Base-by-base conservation (phyloP, 2,113 vertebrate species). In the Lates calcarifer region DNA sequence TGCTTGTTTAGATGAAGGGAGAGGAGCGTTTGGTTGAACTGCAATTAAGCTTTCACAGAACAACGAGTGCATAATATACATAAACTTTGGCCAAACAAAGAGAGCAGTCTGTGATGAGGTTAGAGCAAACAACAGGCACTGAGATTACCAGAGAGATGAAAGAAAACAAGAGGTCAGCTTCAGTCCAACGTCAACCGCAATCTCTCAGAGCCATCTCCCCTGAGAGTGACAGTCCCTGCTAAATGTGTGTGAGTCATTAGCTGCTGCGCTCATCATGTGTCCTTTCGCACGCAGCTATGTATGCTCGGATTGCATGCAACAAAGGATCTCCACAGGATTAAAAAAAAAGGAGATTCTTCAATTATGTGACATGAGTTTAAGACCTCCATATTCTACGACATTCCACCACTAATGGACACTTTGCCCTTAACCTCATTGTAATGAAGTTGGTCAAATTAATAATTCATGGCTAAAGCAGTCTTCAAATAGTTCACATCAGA, bases 31-130 rank as follows among this genome's bases (percentile, higher is more conserved):
- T 47, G 75, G 79, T 58, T 85, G 75, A 84, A 83, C 82, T 87
- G 82, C 84, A 90, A 91, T 92, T 82, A 90, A 45, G 87, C 83
- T 84, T 92, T 89, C 69, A 85, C 74, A 75, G 85, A 79, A 80
- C 72, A 82, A 76, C 22, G 14, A 83, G 69, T 61, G 45, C 64
- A 82, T 76, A 78, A 73, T 83, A 75, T 74, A 79, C 78, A 86
- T 61, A 80, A 74, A 72, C 76, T 72, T 77, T 76, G 47, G 68
- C 62, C 79, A 82, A 90, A 86, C 85, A 88, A 90, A 84, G 74
- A 79, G 66, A 74, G 74, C 74, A 13, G 69, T 51, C 72, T 85
- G 76, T 56, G 82, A 79, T 67, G 78, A 87, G 70, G 89, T 80
- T 77, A 79, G 74, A 71, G 73, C 80, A 86, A 89, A 90, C 73